phyloP scores from a whole-genome alignment of 2,888 invertebrate genomes.

The Atherix ibis region DNA sequence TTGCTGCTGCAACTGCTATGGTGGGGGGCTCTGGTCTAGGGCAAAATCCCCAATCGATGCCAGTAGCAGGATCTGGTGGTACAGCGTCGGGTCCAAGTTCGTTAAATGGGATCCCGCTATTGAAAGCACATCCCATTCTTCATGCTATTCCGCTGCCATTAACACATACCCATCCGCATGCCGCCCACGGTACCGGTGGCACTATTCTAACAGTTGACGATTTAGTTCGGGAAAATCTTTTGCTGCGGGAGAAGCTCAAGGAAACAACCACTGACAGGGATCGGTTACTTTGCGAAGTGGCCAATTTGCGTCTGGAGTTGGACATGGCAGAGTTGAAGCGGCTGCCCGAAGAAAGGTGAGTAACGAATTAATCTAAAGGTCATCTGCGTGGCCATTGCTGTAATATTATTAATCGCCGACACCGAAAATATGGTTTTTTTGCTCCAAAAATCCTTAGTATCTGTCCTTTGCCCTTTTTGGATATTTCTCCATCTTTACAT shows the following conservation, averaged over 20 bases:
- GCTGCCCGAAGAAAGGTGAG: conserved; percentile 30
- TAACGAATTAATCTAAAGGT: too few relatives aligned
- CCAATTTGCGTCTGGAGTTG: conserved; percentile 29
- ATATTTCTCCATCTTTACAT: too few relatives aligned
- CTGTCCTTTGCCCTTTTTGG: too few relatives aligned
- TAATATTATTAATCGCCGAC: too few relatives aligned
- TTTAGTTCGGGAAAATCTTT: conserved; percentile 24
- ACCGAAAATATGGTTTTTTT: too few relatives aligned
- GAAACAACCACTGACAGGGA: conserved; percentile 28
- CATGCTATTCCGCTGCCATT: too few relatives aligned
- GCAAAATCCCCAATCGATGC: neutral
- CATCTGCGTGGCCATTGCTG: too few relatives aligned
- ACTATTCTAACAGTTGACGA: conserved; percentile 21
- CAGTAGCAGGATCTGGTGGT: neutral
- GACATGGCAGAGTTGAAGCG: conserved; percentile 31
- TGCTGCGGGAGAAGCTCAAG: conserved; percentile 24
- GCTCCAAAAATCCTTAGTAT: too few relatives aligned
- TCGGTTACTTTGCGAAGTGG: conserved; percentile 28
- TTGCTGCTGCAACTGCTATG: too few relatives aligned
- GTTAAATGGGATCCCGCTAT: neutral
- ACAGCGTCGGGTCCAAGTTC: neutral
- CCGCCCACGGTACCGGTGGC: conserved; percentile 2
- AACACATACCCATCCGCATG: neutral
- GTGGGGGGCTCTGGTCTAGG: too few relatives aligned
- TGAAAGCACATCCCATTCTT: neutral